Conservation (phyloP, 2,113 vertebrate genomes). For the Paramormyrops kingsleyae region DNA sequence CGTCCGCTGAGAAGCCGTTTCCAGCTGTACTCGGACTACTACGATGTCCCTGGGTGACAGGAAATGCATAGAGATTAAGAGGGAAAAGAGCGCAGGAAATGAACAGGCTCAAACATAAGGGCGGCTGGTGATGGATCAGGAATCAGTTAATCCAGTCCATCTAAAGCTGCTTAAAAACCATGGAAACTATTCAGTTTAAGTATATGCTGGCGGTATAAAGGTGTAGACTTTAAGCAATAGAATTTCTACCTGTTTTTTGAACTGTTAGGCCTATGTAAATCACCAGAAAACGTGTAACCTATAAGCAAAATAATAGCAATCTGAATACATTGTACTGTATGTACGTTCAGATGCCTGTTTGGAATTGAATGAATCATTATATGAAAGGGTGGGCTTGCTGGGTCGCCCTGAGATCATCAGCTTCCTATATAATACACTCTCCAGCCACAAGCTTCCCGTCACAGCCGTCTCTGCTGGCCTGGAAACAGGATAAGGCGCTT, state of each 20-base stretch:
- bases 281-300: neutral
- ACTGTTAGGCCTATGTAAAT: neutral
- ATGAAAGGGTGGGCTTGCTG: neutral
- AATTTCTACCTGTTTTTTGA: neutral
- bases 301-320: neutral
- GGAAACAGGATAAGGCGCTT: constrained; percentile 25
- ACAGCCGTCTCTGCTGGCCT: constrained; percentile 20
- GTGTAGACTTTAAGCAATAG: neutral
- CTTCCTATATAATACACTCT: constrained; percentile 28
- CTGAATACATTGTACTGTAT: neutral
- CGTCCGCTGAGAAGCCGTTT: neutral
- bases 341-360: neutral
- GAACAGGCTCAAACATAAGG: neutral
- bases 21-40: neutral
- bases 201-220: neutral
- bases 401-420: constrained; percentile 16
- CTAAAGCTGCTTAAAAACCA: neutral
- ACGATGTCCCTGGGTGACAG: neutral
- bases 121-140: neutral
- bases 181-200: neutral
- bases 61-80: neutral
- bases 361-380: neutral
- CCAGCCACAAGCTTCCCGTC: constrained; percentile 27
- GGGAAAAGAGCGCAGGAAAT: neutral
- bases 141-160: neutral